Percentiles rank a stretch among this genome's conserved stretches.
These are phyloP conservation scores for Zelostemma sp. DNA, from an alignment of 1,140 invertebrate genomes.

Conservation along the genomic window DNA sequence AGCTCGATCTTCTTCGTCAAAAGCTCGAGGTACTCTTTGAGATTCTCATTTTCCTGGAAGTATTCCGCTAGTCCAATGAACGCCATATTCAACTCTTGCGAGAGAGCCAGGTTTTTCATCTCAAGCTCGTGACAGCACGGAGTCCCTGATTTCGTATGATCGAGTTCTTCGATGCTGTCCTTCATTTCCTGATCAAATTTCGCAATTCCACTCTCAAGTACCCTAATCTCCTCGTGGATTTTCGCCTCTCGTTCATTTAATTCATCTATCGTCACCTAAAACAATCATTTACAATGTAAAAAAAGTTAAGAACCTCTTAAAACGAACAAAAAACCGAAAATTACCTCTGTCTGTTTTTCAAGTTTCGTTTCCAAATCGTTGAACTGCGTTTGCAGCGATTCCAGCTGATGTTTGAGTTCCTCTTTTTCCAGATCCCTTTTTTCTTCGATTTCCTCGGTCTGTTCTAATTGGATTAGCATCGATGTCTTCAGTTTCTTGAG, in stretches of 20 bases:
- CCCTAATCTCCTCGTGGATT: constrained; percentile 21
- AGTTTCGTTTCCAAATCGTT: constrained; percentile 7
- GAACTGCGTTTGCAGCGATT: constrained; percentile 2
- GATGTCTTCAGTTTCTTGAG: constrained; percentile 3
- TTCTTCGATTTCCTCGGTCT: constrained; percentile 13
- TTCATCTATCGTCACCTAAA: constrained; percentile 43
- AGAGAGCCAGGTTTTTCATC: too few relatives aligned
- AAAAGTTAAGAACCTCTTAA: not conserved
- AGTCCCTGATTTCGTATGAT: too few relatives aligned
- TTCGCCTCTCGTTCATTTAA: constrained; percentile 44
- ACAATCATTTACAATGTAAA: constrained; percentile 10
- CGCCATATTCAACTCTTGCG: too few relatives aligned
- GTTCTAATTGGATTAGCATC: not conserved
- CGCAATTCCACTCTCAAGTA: constrained; percentile 7
- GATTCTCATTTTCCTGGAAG: too few relatives aligned
- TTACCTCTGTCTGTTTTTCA: constrained; percentile 16
- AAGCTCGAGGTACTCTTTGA: too few relatives aligned
- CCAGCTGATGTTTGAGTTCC: constrained; percentile 5
- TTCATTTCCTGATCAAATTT: not conserved
- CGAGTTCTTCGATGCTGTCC: not conserved
- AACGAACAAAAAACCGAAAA: not conserved
- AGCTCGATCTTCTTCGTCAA: too few relatives aligned
- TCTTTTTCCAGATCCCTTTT: constrained; percentile 31
- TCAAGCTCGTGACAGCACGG: not conserved
- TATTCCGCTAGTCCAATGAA: too few relatives aligned